phyloP scores from a whole-genome alignment of 1,140 invertebrate genomes.

The Bombus confusus region DNA sequence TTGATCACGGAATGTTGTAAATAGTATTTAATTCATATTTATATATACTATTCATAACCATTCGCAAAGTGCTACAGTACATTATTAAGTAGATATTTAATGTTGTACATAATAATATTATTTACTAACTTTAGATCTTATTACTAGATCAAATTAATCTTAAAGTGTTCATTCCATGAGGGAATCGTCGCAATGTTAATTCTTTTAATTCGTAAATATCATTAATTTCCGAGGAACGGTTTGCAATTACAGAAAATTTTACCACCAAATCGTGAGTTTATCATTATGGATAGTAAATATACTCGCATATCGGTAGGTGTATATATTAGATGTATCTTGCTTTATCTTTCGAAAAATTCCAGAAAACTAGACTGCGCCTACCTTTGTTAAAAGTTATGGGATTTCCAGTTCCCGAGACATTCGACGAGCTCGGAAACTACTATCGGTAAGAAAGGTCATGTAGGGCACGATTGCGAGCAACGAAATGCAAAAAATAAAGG shows the following conservation, averaged over 20 bases:
- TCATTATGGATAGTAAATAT: neutral
- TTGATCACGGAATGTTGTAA: neutral
- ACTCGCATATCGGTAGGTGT: neutral
- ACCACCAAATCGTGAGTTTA: neutral
- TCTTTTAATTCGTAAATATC: too few relatives aligned
- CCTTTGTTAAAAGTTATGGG: slow-evolving; percentile 22
- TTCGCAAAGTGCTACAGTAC: neutral
- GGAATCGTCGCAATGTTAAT: too few relatives aligned
- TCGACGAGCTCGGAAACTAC: neutral
- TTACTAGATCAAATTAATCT: too few relatives aligned
- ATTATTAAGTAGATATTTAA: too few relatives aligned
- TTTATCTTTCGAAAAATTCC: neutral
- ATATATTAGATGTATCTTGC: neutral
- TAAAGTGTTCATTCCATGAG: too few relatives aligned
- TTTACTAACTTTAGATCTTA: too few relatives aligned
- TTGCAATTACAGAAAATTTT: neutral
- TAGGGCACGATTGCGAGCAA: slow-evolving; percentile 14
- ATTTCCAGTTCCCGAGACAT: neutral
- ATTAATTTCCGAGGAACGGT: neutral
- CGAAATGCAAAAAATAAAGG: slow-evolving; percentile 20
- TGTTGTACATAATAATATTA: too few relatives aligned
- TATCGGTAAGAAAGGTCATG: neutral
- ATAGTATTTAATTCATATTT: neutral
- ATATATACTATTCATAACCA: neutral
- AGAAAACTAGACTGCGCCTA: slow-evolving; percentile 1